phyloP scores from a whole-genome alignment of 2,888 invertebrate genomes.

The Onthophagus sagittarius region DNA sequence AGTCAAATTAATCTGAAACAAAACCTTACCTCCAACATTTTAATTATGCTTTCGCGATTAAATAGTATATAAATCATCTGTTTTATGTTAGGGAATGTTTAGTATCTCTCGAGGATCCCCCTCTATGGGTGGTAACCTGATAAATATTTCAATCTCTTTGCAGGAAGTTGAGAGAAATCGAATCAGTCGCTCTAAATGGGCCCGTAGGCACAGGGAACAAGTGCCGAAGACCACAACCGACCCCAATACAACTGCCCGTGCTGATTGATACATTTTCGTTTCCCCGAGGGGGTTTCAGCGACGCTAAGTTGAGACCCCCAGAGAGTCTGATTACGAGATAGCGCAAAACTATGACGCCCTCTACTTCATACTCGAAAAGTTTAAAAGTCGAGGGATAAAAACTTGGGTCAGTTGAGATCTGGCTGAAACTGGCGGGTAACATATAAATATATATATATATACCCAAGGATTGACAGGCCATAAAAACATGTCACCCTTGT shows the following conservation, averaged over 20 bases:
- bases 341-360: conserved; percentile 15
- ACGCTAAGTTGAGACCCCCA: conserved; percentile 13
- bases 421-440: conserved; percentile 14
- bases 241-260: conserved; percentile 26
- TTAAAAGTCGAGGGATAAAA: not conserved
- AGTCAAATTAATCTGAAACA: too few relatives aligned
- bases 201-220: conserved; percentile 33
- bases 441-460: not conserved
- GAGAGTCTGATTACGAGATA: conserved; percentile 19
- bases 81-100: not conserved
- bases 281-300: conserved; percentile 3
- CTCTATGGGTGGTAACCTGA: conserved; percentile 23
- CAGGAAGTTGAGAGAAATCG: conserved; percentile 34
- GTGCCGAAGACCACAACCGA: conserved; percentile 32
- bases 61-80: too few relatives aligned
- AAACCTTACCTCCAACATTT: too few relatives aligned
- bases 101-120: not conserved
- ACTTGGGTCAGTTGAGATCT: not conserved
- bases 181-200: conserved; percentile 37
- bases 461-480: conserved; percentile 28
- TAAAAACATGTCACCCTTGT: conserved; percentile 31
- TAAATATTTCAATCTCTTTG: conserved; percentile 32
- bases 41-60: too few relatives aligned
- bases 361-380: not conserved
- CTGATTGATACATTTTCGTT: conserved; percentile 30